Evolutionary conservation across 1,140 invertebrate species (phyloP).

Genomic region (Tetranychus urticae): DNA sequence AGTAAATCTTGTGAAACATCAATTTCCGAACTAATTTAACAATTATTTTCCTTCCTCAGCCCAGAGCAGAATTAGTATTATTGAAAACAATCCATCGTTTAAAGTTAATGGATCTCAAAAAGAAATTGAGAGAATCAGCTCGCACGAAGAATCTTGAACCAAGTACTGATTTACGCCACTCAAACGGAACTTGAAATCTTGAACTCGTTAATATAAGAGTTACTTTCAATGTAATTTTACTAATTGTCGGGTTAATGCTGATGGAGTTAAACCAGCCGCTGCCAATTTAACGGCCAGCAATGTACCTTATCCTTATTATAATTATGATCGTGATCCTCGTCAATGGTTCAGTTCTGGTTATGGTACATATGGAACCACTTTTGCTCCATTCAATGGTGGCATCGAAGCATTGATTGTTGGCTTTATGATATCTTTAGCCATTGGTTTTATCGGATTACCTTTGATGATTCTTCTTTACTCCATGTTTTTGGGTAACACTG

Average conservation of each 20-base stretch:
- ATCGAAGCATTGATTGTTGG: conserved; percentile 4
- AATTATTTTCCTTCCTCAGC: conserved; percentile 2
- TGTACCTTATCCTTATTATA: neutral
- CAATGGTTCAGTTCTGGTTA: neutral
- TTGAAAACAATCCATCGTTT: too few relatives aligned
- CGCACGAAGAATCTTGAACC: too few relatives aligned
- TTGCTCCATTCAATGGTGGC: neutral
- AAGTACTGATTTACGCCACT: too few relatives aligned
- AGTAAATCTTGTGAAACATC: too few relatives aligned
- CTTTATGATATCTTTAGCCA: neutral
- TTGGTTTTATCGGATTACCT: conserved; percentile 7
- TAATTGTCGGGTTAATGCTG: too few relatives aligned
- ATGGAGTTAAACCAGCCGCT: neutral
- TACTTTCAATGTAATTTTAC: too few relatives aligned
- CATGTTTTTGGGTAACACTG: neutral
- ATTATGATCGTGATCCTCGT: neutral
- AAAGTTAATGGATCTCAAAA: too few relatives aligned
- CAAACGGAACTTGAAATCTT: too few relatives aligned
- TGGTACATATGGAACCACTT: neutral
- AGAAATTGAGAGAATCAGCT: too few relatives aligned
- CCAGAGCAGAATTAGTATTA: too few relatives aligned
- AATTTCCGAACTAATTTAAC: neutral
- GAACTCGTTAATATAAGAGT: too few relatives aligned
- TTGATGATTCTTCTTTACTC: conserved; percentile 1
- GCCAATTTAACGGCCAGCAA: neutral